Conservation (phyloP, 2,797 vertebrate genomes). For the Chelmon rostratus region DNA sequence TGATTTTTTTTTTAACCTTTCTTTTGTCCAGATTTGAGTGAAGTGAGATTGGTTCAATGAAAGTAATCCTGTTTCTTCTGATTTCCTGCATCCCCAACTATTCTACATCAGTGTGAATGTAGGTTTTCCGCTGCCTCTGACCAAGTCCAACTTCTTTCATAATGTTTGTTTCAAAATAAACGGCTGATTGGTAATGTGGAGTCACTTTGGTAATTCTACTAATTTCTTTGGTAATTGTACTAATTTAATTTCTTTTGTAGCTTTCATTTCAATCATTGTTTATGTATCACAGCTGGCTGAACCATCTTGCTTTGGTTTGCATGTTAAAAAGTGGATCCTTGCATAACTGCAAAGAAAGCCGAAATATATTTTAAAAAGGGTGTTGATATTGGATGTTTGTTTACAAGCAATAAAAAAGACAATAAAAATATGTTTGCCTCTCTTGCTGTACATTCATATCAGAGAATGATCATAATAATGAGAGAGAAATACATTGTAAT, state of each 20-base stretch:
- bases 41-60: neutral
- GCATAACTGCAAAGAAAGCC: neutral
- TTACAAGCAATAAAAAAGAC: neutral
- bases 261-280: neutral
- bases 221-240: neutral
- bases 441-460: too few relatives aligned
- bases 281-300: neutral
- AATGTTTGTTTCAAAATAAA: conserved; percentile 7
- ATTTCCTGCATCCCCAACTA: neutral
- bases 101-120: neutral
- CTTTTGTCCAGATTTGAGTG: neutral
- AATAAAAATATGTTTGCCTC: too few relatives aligned
- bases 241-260: neutral
- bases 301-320: neutral
- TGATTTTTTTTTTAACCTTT: neutral
- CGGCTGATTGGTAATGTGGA: neutral
- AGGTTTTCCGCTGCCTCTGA: neutral
- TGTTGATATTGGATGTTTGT: neutral
- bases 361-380: neutral
- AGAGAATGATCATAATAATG: too few relatives aligned
- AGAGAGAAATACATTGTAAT: too few relatives aligned
- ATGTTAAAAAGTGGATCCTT: neutral
- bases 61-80: neutral
- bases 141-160: conserved; percentile 4
- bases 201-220: neutral